Evolutionary conservation across 2,113 vertebrate species (phyloP).

Genomic region (Hypomesus transpacificus): DNA sequence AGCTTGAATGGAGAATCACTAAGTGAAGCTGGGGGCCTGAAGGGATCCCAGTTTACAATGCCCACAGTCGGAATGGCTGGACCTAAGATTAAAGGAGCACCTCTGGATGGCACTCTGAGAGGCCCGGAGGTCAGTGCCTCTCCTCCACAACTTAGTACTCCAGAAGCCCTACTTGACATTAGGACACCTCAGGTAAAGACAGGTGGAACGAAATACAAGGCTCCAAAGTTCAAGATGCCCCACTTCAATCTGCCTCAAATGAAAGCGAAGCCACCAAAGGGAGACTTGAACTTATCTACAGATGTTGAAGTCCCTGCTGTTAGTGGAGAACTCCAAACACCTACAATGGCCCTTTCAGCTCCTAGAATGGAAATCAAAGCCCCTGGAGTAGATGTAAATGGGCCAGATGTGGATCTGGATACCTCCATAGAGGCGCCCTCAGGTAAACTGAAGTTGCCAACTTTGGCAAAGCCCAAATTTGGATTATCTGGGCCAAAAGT

Average conservation of each 20-base stretch:
- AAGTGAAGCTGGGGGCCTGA: constrained; percentile 4
- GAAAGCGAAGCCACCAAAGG: constrained; percentile 31
- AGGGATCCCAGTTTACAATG: constrained; percentile 26
- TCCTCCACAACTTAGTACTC: constrained; percentile 41
- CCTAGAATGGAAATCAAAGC: constrained; percentile 29
- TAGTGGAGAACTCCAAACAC: constrained; percentile 32
- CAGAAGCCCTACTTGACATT: constrained; percentile 42
- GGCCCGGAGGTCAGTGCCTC: constrained; percentile 45
- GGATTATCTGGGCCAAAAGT: constrained; percentile 6
- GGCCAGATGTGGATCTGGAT: constrained; percentile 24
- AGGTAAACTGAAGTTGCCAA: constrained; percentile 33
- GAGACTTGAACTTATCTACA: constrained; percentile 38
- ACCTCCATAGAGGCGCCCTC: constrained; percentile 4
- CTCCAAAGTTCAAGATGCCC: constrained; percentile 59
- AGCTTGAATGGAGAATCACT: constrained; percentile 55
- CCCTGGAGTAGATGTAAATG: constrained; percentile 38
- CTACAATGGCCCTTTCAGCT: constrained; percentile 42
- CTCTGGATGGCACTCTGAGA: constrained; percentile 43
- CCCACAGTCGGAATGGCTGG: constrained; percentile 48
- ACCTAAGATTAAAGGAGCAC: constrained; percentile 49
- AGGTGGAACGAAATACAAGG: constrained; percentile 16
- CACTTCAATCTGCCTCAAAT: constrained; percentile 39
- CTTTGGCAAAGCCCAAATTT: constrained; percentile 14
- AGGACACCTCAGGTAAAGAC: constrained; percentile 43
- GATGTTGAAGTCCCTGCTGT: constrained; percentile 38